Conservation (phyloP, 2,797 vertebrate species). For the Labeo calbasu region DNA sequence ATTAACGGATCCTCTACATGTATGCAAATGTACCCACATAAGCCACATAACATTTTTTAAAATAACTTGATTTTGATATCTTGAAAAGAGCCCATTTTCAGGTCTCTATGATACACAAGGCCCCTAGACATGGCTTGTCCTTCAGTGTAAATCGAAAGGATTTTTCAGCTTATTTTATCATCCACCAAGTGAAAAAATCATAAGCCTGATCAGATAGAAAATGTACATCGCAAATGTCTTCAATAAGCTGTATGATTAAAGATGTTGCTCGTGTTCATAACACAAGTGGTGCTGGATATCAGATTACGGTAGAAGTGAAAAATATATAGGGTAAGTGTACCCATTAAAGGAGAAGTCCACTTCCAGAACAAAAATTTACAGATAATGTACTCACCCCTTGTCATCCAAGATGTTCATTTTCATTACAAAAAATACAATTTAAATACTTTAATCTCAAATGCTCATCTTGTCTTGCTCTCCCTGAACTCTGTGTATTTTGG, state of each 20-base stretch:
- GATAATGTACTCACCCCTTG: no score
- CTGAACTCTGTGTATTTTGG: no score
- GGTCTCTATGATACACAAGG: neutral
- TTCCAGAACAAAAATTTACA: no score
- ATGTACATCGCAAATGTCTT: neutral
- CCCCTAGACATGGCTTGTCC: neutral
- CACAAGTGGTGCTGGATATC: neutral
- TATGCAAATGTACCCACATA: conserved; percentile 7
- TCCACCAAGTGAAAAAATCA: neutral
- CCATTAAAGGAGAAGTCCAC: no score
- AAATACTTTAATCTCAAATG: no score
- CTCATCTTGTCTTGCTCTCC: no score
- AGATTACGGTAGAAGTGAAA: no score
- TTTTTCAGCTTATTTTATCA: conserved; percentile 2
- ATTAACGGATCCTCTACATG: neutral
- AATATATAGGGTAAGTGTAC: no score
- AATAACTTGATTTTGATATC: neutral
- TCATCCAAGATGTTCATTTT: no score
- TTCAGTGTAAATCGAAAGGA: neutral
- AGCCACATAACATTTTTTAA: neutral
- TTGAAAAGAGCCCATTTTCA: neutral
- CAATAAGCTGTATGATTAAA: neutral
- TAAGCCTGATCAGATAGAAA: neutral
- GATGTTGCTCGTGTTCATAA: neutral
- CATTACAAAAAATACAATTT: no score